Percentiles rank a stretch among this genome's conserved stretches.
Evolutionary conservation across 2,888 invertebrate genomes (phyloP).

Genomic region (Acanthococcus lagerstroemiae): DNA sequence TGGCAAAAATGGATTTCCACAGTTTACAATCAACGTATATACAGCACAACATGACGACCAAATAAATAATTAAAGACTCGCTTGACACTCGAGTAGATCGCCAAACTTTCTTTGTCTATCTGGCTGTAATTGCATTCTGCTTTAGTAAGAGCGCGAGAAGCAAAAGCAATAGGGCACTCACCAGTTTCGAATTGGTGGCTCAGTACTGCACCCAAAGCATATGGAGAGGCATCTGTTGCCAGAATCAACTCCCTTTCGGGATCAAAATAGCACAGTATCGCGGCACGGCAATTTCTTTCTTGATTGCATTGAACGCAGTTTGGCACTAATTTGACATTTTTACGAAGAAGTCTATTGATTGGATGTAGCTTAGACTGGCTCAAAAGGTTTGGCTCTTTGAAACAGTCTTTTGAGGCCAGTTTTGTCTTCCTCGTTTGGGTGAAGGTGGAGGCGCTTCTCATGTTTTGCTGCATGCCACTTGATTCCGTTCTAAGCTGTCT

Average conservation of each 20-base stretch:
- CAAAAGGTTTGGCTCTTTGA: too few species aligned
- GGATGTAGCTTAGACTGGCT: too few species aligned
- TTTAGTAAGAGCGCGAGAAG: not conserved
- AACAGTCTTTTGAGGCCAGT: too few species aligned
- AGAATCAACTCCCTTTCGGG: not conserved
- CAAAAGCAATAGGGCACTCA: not conserved
- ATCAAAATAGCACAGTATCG: not conserved
- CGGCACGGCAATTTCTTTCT: not conserved
- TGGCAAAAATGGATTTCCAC: not conserved
- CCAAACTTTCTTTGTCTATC: too few species aligned
- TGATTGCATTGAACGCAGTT: not conserved
- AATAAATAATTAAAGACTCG: constrained; percentile 8
- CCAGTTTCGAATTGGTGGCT: too few species aligned
- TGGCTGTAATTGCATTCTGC: not conserved
- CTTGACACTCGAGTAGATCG: constrained; percentile 4
- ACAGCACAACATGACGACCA: too few species aligned
- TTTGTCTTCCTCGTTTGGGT: too few species aligned
- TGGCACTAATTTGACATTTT: not conserved
- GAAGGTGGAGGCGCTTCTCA: too few species aligned
- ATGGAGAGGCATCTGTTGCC: not conserved
- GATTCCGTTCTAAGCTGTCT: too few species aligned
- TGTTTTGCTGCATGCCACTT: too few species aligned
- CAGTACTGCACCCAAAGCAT: too few species aligned
- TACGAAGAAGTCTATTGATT: not conserved
- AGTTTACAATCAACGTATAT: not conserved